phyloP scores from a whole-genome alignment of 92 coral and sea anemone species.

The Heteractis magnifica region DNA sequence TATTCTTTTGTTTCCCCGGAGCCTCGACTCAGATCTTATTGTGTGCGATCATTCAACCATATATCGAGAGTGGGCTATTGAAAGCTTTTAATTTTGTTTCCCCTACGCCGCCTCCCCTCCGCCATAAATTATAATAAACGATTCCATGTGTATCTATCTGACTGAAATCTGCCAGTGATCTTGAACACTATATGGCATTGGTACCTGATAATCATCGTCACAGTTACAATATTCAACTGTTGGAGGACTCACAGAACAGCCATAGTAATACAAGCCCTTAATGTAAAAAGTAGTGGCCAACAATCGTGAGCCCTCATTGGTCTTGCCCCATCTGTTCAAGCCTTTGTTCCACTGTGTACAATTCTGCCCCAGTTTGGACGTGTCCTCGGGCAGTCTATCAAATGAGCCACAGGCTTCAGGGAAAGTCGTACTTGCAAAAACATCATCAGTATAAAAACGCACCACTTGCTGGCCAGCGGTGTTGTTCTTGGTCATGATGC shows the following conservation, averaged over 20 bases:
- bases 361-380: not conserved
- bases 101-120: not conserved
- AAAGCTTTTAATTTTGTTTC: too few relatives aligned
- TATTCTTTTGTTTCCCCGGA: too few relatives aligned
- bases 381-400: not conserved
- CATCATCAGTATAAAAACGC: not conserved
- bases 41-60: too few relatives aligned
- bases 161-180: conserved; percentile 4
- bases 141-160: not conserved
- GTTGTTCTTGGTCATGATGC: not conserved
- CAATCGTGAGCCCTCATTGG: not conserved
- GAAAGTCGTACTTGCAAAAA: not conserved
- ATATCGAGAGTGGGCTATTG: too few relatives aligned
- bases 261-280: not conserved
- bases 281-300: not conserved
- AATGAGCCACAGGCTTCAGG: not conserved
- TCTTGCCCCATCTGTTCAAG: not conserved
- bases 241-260: not conserved
- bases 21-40: too few relatives aligned
- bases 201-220: not conserved
- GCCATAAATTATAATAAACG: too few relatives aligned
- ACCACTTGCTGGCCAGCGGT: not conserved
- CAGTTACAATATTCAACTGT: not conserved
- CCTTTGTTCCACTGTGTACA: not conserved
- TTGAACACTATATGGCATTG: not conserved